A percentile compares a stretch with the other conserved stretches of the same genome.
Evolutionary conservation across 1,140 invertebrate species (phyloP).

Genomic region (Triops cancriformis): DNA sequence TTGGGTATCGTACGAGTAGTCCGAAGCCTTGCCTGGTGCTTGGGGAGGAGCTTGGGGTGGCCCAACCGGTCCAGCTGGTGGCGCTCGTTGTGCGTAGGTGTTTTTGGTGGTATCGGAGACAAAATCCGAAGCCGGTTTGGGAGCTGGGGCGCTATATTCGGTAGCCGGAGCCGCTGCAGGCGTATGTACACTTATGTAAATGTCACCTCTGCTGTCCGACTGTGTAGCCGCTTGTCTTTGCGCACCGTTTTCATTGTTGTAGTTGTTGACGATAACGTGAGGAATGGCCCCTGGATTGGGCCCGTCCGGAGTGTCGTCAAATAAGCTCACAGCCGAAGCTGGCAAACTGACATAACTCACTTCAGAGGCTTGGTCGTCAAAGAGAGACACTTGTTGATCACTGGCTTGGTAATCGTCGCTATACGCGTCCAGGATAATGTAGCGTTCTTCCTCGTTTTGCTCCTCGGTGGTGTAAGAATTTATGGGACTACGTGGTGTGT

Average conservation of each 20-base stretch:
- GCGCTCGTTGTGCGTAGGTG: background rate
- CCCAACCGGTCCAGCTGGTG: background rate
- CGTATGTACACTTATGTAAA: conserved; percentile 12
- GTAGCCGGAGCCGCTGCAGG: background rate
- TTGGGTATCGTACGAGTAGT: background rate
- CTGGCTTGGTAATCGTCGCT: background rate
- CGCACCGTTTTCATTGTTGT: background rate
- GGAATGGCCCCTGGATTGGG: background rate
- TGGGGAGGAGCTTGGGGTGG: background rate
- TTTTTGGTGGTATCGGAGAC: too few species aligned
- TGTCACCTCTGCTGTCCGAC: background rate
- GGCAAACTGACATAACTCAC: background rate
- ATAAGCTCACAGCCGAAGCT: conserved; percentile 11
- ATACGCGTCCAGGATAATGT: background rate
- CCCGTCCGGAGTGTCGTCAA: conserved; percentile 14
- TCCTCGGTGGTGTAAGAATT: background rate
- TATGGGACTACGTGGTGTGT: background rate
- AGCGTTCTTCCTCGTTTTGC: background rate
- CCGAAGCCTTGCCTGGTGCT: background rate
- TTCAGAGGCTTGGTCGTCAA: background rate
- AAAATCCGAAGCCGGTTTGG: too few species aligned
- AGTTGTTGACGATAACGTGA: conserved; percentile 16
- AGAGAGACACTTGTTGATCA: background rate
- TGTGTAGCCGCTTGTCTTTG: background rate
- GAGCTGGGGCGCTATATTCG: too few species aligned